Evolutionary conservation across 2,113 vertebrate genomes (phyloP).

Genomic region (Deroptyus accipitrinus): DNA sequence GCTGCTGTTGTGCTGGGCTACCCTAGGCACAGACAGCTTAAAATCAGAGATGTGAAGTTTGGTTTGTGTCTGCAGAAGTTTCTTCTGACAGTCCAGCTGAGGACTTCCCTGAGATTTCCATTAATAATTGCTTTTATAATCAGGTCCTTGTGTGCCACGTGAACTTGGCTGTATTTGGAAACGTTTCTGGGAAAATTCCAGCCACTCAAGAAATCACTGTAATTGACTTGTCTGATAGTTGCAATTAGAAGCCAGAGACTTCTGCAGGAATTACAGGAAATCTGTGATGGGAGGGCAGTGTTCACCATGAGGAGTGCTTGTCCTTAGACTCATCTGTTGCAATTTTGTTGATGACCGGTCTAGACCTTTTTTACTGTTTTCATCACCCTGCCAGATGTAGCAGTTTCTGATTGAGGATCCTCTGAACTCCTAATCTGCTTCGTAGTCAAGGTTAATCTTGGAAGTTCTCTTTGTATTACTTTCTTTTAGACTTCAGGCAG

Average conservation of each 20-base stretch:
- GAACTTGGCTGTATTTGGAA: not conserved
- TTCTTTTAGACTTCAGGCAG: not conserved
- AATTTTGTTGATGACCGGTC: not conserved
- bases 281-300: not conserved
- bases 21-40: not conserved
- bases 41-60: not conserved
- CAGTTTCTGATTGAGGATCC: not conserved
- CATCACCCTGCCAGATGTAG: not conserved
- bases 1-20: not conserved
- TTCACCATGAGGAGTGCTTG: not conserved
- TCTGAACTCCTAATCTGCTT: not conserved
- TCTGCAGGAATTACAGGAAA: not conserved
- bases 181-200: not conserved
- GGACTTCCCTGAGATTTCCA: fast-evolving
- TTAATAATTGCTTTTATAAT: not conserved
- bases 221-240: not conserved
- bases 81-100: not conserved
- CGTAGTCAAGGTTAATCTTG: not conserved
- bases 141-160: not conserved
- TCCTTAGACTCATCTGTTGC: not conserved
- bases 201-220: not conserved
- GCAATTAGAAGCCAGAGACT: not conserved
- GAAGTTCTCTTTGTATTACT: not conserved
- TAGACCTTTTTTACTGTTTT: not conserved
- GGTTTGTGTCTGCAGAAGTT: not conserved